A percentile compares a stretch with the other conserved stretches of the same genome.
These are phyloP conservation scores for Cyclura pinguis DNA, from an alignment of 2,797 vertebrate species.

Conservation along the genomic window DNA sequence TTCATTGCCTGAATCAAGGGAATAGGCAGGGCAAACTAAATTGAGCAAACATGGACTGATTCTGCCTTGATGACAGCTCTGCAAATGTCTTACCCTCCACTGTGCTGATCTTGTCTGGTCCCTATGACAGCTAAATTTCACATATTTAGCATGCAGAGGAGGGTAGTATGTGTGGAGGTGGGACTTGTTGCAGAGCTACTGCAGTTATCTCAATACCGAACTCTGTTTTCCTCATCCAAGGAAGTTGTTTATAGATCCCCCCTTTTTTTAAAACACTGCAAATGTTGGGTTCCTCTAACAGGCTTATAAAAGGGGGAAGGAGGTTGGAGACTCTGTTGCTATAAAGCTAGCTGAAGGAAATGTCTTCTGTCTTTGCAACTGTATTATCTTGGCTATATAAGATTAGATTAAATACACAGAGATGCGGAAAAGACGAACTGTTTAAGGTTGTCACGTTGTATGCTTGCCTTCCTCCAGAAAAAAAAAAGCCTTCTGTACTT, in stretches of 20 bases:
- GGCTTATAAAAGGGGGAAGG: background rate
- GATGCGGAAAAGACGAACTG: background rate
- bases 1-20: slow-evolving; percentile 5
- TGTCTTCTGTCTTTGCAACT: background rate
- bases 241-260: slow-evolving; percentile 1
- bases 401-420: slow-evolving; percentile 16
- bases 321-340: background rate
- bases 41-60: slow-evolving; percentile 20
- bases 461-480: background rate
- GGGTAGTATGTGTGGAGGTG: background rate
- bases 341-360: background rate
- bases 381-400: background rate
- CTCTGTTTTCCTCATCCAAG: too few species aligned
- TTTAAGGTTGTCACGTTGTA: background rate
- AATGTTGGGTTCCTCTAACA: background rate
- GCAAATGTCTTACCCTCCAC: slow-evolving; percentile 18
- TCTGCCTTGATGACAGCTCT: slow-evolving; percentile 19
- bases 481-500: background rate
- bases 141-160: background rate
- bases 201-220: background rate
- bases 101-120: slow-evolving; percentile 10
- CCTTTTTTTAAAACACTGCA: background rate
- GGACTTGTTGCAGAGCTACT: background rate
- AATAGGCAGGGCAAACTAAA: slow-evolving; percentile 29
- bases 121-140: slow-evolving; percentile 1